phyloP scores from a whole-genome alignment of 92 coral and sea anemone genomes.

The Parazoanthus swiftii region DNA sequence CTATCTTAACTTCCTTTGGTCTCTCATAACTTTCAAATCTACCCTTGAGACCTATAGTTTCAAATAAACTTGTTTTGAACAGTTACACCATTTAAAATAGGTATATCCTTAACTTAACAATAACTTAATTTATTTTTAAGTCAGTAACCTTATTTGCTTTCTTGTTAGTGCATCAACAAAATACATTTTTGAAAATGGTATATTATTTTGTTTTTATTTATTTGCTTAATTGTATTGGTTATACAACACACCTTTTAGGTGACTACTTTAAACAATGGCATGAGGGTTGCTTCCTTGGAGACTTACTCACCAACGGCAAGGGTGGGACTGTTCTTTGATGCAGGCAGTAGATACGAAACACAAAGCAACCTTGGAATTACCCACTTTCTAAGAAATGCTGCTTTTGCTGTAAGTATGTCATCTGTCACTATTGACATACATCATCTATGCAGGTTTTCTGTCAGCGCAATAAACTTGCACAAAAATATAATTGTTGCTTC shows the following conservation, averaged over 20 bases:
- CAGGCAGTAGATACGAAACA: conserved; percentile 96
- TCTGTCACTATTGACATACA: not conserved
- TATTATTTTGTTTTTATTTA: too few relatives aligned
- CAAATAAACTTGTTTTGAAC: too few relatives aligned
- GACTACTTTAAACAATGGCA: conserved; percentile 84
- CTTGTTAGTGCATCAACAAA: not conserved
- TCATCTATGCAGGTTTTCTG: not conserved
- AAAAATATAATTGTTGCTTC: not conserved
- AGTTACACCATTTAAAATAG: too few relatives aligned
- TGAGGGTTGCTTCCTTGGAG: conserved; percentile 90
- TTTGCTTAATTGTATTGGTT: not conserved
- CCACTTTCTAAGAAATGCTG: conserved; percentile 85
- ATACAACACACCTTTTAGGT: conserved; percentile 51
- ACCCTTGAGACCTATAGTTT: too few relatives aligned
- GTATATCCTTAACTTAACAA: too few relatives aligned
- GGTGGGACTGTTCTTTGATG: conserved; percentile 87
- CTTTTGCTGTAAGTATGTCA: conserved; percentile 69
- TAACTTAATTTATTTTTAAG: too few relatives aligned
- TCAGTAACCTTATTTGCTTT: too few relatives aligned
- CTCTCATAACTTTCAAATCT: too few relatives aligned
- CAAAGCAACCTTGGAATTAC: conserved; percentile 80
- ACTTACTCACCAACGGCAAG: conserved; percentile 74
- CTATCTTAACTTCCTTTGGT: too few relatives aligned
- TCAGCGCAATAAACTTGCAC: not conserved
- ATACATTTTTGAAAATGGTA: not conserved